Evolutionary conservation across 2,888 invertebrate genomes (phyloP).

Genomic region (Acanthosoma haemorrhoidale): DNA sequence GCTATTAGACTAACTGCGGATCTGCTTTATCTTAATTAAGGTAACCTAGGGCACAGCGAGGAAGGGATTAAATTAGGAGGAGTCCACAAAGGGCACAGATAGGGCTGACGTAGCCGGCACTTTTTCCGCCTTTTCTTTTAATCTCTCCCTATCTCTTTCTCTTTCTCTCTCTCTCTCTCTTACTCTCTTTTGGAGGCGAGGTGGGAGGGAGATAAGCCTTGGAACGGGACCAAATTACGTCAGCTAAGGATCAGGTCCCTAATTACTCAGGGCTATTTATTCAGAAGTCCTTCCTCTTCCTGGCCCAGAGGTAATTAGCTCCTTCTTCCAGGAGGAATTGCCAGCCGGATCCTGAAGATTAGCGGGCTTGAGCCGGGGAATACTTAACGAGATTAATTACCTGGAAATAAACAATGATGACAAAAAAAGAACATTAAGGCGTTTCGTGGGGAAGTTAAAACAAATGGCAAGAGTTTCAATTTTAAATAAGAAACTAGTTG

Average conservation of each 20-base stretch:
- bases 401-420: too few relatives aligned
- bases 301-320: not conserved
- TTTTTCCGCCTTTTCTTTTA: constrained; percentile 12
- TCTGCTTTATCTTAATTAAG: constrained; percentile 11
- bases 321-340: not conserved
- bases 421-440: too few relatives aligned
- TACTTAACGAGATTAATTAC: too few relatives aligned
- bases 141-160: too few relatives aligned
- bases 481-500: too few relatives aligned
- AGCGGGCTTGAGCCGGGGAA: not conserved
- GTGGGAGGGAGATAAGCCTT: constrained; percentile 4
- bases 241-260: constrained; percentile 5
- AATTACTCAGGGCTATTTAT: constrained; percentile 3
- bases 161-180: too few relatives aligned
- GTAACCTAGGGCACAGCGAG: not conserved
- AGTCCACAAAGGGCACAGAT: not conserved
- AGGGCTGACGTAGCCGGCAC: not conserved
- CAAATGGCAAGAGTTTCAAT: too few relatives aligned
- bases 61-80: not conserved
- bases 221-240: constrained; percentile 4
- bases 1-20: not conserved
- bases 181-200: too few relatives aligned
- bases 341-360: not conserved
- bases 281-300: not conserved
- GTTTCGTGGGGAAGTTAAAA: too few relatives aligned